Evolutionary conservation across 2,797 vertebrate genomes (phyloP).

Genomic region (Malacoctenus gilli): DNA sequence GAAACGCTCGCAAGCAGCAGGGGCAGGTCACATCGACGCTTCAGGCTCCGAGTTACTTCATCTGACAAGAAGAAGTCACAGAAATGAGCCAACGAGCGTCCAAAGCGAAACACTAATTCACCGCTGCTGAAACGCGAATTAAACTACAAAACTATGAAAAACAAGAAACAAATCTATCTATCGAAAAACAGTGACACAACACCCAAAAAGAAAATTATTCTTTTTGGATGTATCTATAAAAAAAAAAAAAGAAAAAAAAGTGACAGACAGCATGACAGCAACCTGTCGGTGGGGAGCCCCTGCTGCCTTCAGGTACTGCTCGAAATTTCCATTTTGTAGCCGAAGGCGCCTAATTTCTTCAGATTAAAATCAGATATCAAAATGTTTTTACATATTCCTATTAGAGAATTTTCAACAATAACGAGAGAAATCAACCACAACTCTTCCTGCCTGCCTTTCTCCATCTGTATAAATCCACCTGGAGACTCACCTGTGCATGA

Average conservation of each 20-base stretch:
- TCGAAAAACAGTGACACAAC: too few relatives aligned
- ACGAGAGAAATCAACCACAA: too few relatives aligned
- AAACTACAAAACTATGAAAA: neutral
- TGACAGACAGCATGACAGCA: neutral
- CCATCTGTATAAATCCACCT: too few relatives aligned
- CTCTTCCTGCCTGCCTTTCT: too few relatives aligned
- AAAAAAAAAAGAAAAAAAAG: neutral
- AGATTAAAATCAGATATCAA: too few relatives aligned
- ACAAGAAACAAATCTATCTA: too few relatives aligned
- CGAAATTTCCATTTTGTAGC: neutral
- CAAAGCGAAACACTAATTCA: too few relatives aligned
- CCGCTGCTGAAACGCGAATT: fast-evolving
- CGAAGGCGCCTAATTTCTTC: too few relatives aligned
- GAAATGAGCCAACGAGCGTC: neutral
- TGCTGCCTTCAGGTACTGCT: constrained; percentile 32
- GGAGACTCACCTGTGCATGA: too few relatives aligned
- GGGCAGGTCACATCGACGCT: constrained; percentile 9
- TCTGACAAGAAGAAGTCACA: constrained; percentile 2
- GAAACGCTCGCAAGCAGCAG: constrained; percentile 23
- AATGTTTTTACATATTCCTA: too few relatives aligned
- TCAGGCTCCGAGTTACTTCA: neutral
- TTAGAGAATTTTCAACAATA: too few relatives aligned
- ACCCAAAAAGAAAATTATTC: neutral
- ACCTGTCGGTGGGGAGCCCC: neutral
- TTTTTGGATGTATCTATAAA: neutral